Evolutionary conservation across 2,113 vertebrate species (phyloP).

Genomic region (Sinocyclocheilus grahami): DNA sequence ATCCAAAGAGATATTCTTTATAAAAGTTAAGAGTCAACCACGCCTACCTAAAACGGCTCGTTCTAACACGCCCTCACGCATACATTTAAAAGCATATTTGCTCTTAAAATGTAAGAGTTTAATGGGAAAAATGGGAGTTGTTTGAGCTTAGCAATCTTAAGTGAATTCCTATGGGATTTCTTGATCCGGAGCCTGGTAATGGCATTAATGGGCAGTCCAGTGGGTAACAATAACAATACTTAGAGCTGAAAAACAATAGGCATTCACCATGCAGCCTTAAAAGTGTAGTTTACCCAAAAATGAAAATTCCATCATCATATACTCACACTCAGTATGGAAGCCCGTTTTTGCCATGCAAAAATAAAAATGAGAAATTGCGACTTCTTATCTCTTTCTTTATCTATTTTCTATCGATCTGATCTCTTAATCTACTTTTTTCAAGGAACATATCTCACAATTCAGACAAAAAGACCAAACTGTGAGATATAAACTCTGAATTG

Average conservation of each 20-base stretch:
- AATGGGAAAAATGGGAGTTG: not conserved
- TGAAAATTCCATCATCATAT: not conserved
- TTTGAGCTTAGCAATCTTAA: not conserved
- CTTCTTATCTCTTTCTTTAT: not conserved
- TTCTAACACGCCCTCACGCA: no score
- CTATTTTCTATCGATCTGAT: not conserved
- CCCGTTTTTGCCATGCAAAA: no score
- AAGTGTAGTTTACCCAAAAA: not conserved
- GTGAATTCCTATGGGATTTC: not conserved
- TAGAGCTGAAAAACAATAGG: not conserved
- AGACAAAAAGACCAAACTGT: no score
- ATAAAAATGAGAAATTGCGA: no score
- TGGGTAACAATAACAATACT: not conserved
- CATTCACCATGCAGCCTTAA: not conserved
- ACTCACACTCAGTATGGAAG: not conserved
- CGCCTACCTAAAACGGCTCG: no score
- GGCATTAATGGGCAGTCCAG: not conserved
- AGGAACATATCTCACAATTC: no score
- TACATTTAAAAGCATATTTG: not conserved
- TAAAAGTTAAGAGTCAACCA: no score
- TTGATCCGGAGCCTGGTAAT: conserved; percentile 6
- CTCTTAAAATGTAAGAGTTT: not conserved
- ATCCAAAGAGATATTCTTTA: no score
- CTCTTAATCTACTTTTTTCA: no score
- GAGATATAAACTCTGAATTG: no score